phyloP scores from a whole-genome alignment of 2,113 vertebrate genomes.

The Irena cyanogastra region DNA sequence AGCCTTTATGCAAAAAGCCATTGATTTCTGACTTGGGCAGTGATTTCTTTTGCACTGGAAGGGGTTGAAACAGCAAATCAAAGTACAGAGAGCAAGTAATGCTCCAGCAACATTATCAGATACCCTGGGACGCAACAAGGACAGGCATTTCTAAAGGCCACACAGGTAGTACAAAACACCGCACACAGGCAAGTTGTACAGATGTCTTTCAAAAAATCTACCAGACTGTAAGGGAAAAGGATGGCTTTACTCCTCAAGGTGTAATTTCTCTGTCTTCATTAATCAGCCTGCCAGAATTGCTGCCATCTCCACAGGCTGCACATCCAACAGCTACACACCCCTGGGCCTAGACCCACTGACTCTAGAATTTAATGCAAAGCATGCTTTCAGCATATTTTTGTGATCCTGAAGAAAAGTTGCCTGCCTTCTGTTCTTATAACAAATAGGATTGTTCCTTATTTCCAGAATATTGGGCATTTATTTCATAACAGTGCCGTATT shows the following conservation, averaged over 20 bases:
- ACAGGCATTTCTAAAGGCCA: neutral
- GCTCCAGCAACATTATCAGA: neutral
- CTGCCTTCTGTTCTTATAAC: neutral
- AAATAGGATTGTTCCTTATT: neutral
- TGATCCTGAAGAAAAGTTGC: neutral
- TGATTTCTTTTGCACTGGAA: neutral
- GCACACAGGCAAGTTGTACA: accelerated
- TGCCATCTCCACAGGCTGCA: neutral
- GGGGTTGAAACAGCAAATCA: neutral
- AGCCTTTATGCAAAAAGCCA: neutral
- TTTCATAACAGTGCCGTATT: neutral
- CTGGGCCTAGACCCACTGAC: neutral
- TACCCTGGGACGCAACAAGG: neutral
- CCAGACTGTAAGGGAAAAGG: neutral
- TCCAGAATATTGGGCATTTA: neutral
- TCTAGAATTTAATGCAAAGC: neutral
- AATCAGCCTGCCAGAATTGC: neutral
- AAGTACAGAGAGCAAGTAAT: neutral
- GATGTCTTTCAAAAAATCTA: neutral
- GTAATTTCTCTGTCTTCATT: neutral
- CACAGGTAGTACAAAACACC: neutral
- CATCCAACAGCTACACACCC: neutral
- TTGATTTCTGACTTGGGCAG: neutral
- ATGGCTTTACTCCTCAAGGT: neutral
- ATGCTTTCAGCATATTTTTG: neutral